Conservation (phyloP, 2,113 vertebrate species). For the Oreocharis arfaki region DNA sequence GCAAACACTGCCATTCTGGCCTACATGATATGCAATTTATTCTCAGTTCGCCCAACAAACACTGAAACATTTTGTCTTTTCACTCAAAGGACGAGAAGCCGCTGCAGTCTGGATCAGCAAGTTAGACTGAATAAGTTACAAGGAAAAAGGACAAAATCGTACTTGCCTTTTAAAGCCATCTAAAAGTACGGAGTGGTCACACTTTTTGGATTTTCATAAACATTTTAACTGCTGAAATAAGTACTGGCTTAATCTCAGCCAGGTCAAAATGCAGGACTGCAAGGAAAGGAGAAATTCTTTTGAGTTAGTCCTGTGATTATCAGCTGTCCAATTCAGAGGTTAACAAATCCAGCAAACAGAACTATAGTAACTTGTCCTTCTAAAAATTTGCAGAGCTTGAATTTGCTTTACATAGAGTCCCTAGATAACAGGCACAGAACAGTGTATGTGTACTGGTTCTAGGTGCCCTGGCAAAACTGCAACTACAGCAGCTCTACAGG, state of each 20-base stretch:
- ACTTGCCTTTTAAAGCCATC: not conserved
- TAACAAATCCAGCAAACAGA: not conserved
- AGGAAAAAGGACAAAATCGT: not conserved
- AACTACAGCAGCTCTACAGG: not conserved
- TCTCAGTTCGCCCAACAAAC: not conserved
- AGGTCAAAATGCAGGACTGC: not conserved
- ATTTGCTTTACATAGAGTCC: not conserved
- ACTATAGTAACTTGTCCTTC: not conserved
- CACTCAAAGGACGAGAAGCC: not conserved
- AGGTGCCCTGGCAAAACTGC: not conserved
- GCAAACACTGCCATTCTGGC: not conserved
- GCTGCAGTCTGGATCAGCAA: not conserved
- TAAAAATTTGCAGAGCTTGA: not conserved
- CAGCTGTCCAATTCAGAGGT: not conserved
- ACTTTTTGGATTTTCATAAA: not conserved
- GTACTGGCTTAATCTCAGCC: not conserved
- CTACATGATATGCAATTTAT: rapidly evolving
- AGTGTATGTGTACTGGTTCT: not conserved
- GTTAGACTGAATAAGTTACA: not conserved
- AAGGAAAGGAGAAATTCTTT: not conserved
- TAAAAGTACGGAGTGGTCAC: not conserved
- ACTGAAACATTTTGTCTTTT: not conserved
- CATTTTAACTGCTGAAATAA: not conserved
- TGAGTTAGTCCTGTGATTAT: not conserved
- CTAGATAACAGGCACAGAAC: not conserved